Base-by-base conservation (phyloP, 2,113 vertebrate species). In the Sylvia atricapilla region DNA sequence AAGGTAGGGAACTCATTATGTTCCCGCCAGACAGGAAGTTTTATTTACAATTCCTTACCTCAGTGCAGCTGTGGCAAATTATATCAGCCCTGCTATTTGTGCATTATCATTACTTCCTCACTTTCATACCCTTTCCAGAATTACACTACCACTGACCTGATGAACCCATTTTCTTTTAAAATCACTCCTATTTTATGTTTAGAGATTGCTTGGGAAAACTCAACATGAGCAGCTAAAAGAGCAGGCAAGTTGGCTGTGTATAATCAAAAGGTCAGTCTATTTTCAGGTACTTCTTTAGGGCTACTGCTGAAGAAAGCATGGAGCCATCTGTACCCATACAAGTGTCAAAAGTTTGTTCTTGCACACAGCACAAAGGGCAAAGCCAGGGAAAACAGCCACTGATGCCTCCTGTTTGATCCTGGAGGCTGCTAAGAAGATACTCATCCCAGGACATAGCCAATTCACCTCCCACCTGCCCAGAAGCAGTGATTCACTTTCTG, bases 21-120 rank as follows among this genome's bases (percentile, higher is more conserved):
- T 95, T 93, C 62, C 58, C 90, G 43, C 13, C 84, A 91, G 89
- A 87, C 62, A 82, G 68, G 84, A 95, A 69, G 73, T 90, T 96
- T 95, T 96, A 94, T 97, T 97, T 96, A 96, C 91, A 68, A 84
- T 87, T 89, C 80, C 87, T 87, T 91, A 86, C 94, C 62, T 92
- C 64, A 86, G 5, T 64, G 76, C 75, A 78, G 60, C 73, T 6
- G 5, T 92, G 83, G 60, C 58, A 93, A 94, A 96, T 88, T 74
- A 86, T 94, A 90, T 87, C 69, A 82, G 69, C 62, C 83, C 41
- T 89, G 70, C 72, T 52, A 72, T 92, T 78, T 1, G 0, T 90
- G 93, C 79, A 89, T 96, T 95, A 90, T 78, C 92, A 84, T 92
- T 89, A 82, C 86, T 87, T 93, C 64, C 77, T 86, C 41, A 73